These are phyloP conservation scores for Hydropotes inermis DNA, from an alignment of 2,113 vertebrate species.

Conservation along the genomic window DNA sequence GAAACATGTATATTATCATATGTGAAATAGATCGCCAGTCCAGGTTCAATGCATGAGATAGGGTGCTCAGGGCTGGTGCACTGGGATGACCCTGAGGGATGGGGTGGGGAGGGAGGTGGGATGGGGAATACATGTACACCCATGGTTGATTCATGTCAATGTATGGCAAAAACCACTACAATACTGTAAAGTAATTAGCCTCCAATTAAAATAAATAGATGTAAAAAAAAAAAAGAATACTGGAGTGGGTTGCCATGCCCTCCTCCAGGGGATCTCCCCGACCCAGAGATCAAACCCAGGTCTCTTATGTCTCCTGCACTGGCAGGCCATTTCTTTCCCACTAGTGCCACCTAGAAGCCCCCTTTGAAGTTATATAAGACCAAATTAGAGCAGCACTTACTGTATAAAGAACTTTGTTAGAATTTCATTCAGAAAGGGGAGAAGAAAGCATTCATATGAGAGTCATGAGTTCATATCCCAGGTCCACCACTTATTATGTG, in stretches of 20 bases:
- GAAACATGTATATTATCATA: background rate
- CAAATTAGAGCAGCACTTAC: background rate
- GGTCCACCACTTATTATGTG: background rate
- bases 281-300: background rate
- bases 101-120: background rate
- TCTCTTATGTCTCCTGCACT: background rate
- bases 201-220: background rate
- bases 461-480: background rate
- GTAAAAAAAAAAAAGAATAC: background rate
- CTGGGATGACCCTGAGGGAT: background rate
- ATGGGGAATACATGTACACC: background rate
- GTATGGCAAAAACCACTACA: background rate
- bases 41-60: background rate
- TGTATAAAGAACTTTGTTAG: background rate
- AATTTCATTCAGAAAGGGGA: slow-evolving; percentile 82
- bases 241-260: background rate
- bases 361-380: background rate
- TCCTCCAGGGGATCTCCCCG: background rate
- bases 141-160: background rate
- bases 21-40: background rate
- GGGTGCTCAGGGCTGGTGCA: background rate
- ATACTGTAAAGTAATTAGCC: background rate
- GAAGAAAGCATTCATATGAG: slow-evolving; percentile 89
- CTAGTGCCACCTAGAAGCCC: background rate
- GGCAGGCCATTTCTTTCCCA: background rate